These are phyloP conservation scores for Coturnix japonica DNA, from an alignment of 2,113 vertebrate species.

Conservation along the genomic window DNA sequence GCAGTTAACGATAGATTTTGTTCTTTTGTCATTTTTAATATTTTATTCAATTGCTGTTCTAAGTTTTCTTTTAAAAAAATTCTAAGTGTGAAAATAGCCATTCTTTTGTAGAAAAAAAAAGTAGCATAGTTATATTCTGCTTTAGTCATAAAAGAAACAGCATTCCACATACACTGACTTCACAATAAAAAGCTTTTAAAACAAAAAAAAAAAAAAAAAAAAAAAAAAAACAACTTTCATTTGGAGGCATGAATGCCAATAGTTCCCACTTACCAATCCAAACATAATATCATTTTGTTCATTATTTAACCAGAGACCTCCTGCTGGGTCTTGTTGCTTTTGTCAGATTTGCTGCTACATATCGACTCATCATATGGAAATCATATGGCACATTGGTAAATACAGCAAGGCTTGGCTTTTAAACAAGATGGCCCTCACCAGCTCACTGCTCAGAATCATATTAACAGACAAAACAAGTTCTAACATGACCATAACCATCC, in stretches of 20 bases:
- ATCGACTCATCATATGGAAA: background rate
- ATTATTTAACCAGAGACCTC: background rate
- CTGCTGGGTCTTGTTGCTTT: background rate
- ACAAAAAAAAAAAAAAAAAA: too few species aligned
- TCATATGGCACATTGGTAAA: background rate
- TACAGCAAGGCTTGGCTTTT: background rate
- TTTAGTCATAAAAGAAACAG: background rate
- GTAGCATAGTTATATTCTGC: background rate
- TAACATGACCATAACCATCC: background rate
- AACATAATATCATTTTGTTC: background rate
- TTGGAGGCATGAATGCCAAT: background rate
- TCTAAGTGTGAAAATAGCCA: background rate
- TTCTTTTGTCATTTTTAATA: slow-evolving; percentile 51
- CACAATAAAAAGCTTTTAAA: background rate
- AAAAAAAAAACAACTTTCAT: too few species aligned
- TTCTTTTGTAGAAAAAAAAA: background rate
- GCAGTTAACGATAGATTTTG: slow-evolving; percentile 47
- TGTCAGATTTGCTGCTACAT: slow-evolving; percentile 5
- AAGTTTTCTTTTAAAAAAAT: background rate
- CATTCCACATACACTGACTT: background rate
- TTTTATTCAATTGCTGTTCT: slow-evolving; percentile 24
- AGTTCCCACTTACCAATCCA: background rate
- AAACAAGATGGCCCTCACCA: background rate
- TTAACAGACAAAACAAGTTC: background rate
- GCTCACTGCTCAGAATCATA: background rate